These are phyloP conservation scores for Athene cunicularia DNA, from an alignment of 2,113 vertebrate species.

Conservation along the genomic window DNA sequence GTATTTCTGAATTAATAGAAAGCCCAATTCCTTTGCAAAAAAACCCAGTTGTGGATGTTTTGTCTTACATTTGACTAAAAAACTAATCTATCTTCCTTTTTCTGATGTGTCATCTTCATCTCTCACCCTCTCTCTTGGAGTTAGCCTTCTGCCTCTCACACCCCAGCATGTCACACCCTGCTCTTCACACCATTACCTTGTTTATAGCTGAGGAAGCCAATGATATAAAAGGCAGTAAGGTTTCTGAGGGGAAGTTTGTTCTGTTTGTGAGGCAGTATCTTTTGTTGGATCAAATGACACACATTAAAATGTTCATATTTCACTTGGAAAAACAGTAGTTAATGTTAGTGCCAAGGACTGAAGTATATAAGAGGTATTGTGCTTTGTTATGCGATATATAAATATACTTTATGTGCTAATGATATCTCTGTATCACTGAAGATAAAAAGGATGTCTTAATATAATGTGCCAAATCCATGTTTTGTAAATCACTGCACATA, in stretches of 20 bases:
- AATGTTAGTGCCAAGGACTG: no score
- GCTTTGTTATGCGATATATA: neutral
- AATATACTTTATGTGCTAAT: neutral
- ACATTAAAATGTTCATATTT: neutral
- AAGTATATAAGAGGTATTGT: neutral
- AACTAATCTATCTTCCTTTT: neutral
- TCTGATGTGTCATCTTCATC: neutral
- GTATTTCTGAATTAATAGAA: neutral
- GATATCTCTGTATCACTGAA: neutral
- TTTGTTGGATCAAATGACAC: neutral
- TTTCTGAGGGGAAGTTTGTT: neutral
- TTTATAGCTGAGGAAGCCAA: neutral
- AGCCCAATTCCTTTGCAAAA: neutral
- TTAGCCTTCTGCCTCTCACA: neutral
- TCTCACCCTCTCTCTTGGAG: neutral
- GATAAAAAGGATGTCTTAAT: neutral
- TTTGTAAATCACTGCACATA: neutral
- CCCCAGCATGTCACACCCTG: neutral
- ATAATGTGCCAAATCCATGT: neutral
- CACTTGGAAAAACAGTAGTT: neutral
- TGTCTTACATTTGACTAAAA: neutral
- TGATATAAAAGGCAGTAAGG: neutral
- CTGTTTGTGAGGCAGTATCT: neutral
- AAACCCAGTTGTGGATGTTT: neutral
- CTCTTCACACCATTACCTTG: neutral